These are phyloP conservation scores for Sebastes alutus DNA, from an alignment of 2,797 vertebrate genomes.

Conservation along the genomic window DNA sequence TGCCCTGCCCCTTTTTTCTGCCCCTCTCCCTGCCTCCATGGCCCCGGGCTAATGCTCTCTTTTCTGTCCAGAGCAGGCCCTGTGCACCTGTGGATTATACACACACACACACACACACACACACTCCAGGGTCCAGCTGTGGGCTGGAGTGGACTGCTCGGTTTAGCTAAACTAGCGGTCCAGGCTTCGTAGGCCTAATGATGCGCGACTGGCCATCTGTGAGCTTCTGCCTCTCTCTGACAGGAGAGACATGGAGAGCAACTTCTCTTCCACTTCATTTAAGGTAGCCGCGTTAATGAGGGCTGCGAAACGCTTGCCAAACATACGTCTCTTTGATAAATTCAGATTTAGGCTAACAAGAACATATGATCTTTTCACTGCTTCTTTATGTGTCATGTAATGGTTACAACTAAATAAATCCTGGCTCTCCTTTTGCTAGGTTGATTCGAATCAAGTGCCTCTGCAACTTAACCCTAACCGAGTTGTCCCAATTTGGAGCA, in stretches of 20 bases:
- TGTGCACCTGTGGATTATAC: conserved; percentile 82
- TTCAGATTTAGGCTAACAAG: conserved; percentile 11
- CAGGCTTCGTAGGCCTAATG: conserved; percentile 66
- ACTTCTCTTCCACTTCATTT: conserved; percentile 59
- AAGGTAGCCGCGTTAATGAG: conserved; percentile 38
- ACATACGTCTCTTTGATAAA: conserved; percentile 4
- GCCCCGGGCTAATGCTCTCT: conserved; percentile 81
- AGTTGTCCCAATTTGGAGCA: background rate
- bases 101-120: conserved; percentile 15
- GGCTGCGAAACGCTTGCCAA: conserved; percentile 30
- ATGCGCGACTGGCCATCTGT: conserved; percentile 75
- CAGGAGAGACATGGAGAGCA: conserved; percentile 38
- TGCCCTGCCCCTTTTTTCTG: conserved; percentile 64
- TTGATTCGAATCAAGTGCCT: background rate
- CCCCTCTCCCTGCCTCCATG: conserved; percentile 69
- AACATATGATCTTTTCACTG: background rate
- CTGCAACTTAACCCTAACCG: background rate
- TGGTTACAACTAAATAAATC: background rate
- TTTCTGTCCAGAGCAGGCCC: conserved; percentile 64
- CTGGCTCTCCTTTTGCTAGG: background rate
- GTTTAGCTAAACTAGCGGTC: conserved; percentile 52
- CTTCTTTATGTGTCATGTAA: background rate
- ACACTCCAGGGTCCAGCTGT: conserved; percentile 59
- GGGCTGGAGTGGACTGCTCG: conserved; percentile 53
- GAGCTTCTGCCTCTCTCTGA: conserved; percentile 46